Conservation (phyloP, 64 coral and sea anemone genomes). For the Acropora yongei region DNA sequence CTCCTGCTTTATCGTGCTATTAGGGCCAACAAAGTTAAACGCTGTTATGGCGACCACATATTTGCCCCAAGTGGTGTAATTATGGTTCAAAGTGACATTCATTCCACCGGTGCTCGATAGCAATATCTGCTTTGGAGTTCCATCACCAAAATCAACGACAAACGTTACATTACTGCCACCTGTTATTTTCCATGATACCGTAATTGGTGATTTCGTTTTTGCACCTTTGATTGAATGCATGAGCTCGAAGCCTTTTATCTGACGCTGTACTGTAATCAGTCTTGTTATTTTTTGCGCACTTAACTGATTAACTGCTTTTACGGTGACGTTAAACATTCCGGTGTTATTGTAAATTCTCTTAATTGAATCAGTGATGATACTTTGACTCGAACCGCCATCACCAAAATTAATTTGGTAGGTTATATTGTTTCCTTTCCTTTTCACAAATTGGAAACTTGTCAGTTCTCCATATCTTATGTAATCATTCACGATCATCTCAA, state of each 20-base stretch:
- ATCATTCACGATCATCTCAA: constrained; percentile 22
- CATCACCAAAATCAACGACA: constrained; percentile 63
- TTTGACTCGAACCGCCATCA: constrained; percentile 42
- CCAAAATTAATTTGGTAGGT: constrained; percentile 67
- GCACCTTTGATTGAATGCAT: not conserved
- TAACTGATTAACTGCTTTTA: constrained; percentile 77
- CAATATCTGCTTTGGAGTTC: not conserved
- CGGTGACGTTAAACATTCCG: constrained; percentile 23
- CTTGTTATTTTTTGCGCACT: constrained; percentile 28
- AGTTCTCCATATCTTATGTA: not conserved
- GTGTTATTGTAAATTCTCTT: constrained; percentile 18
- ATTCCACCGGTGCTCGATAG: not conserved
- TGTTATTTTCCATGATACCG: constrained; percentile 61
- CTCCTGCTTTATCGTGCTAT: not conserved
- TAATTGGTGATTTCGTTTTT: not conserved
- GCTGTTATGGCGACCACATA: constrained; percentile 53
- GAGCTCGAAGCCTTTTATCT: constrained; percentile 64
- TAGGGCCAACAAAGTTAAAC: constrained; percentile 53
- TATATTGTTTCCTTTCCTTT: constrained; percentile 62
- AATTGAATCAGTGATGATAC: constrained; percentile 8
- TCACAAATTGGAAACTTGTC: constrained; percentile 10
- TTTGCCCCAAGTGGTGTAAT: constrained; percentile 31
- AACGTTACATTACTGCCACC: constrained; percentile 74
- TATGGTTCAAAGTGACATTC: constrained; percentile 37
- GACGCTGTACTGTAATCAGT: constrained; percentile 50